Evolutionary conservation across 1,140 invertebrate genomes (phyloP).

Genomic region (Diorhabda carinulata): DNA sequence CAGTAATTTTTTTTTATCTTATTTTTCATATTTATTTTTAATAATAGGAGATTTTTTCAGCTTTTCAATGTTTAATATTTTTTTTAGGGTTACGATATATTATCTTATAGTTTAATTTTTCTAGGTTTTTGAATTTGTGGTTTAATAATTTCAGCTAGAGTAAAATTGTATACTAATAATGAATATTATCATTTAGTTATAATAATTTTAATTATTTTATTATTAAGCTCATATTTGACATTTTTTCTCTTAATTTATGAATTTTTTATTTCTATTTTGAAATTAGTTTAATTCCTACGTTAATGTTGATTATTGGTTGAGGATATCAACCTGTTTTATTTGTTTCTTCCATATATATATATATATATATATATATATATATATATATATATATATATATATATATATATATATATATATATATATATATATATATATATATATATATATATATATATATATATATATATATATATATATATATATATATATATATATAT

Average conservation of each 20-base stretch:
- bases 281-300: conserved; percentile 57
- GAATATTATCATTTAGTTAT: conserved; percentile 52
- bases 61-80: conserved; percentile 37
- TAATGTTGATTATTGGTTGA: conserved; percentile 62
- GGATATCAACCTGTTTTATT: conserved; percentile 59
- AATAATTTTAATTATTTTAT: conserved; percentile 53
- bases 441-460: too few species aligned
- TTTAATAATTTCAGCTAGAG: conserved; percentile 54
- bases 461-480: too few species aligned
- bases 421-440: too few species aligned
- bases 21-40: too few species aligned
- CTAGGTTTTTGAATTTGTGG: conserved; percentile 53
- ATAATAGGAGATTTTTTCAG: too few species aligned
- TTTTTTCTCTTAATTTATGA: conserved; percentile 57
- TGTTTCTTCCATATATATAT: conserved; percentile 58
- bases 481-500: too few species aligned
- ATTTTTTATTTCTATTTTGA: conserved; percentile 56
- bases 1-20: conserved; percentile 42
- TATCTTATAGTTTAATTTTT: conserved; percentile 53
- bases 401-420: too few species aligned
- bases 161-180: conserved; percentile 48
- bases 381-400: too few species aligned
- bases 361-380: too few species aligned
- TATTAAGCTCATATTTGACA: conserved; percentile 55
- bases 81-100: conserved; percentile 49